Evolutionary conservation across 2,113 vertebrate genomes (phyloP).

Genomic region (Perca fluviatilis): DNA sequence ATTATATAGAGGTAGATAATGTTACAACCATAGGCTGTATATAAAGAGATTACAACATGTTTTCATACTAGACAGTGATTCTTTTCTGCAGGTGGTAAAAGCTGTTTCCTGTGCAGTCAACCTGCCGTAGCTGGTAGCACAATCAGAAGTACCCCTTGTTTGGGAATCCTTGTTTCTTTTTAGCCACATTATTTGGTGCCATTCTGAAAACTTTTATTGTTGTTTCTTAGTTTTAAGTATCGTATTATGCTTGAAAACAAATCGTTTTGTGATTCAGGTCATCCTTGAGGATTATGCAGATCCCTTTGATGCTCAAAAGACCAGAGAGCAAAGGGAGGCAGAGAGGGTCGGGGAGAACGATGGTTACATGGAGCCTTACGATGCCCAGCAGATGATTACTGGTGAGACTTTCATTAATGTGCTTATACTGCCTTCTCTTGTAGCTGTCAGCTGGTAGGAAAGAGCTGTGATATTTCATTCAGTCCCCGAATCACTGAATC

Average conservation of each 20-base stretch:
- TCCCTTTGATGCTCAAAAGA: conserved; percentile 90
- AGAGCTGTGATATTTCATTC: neutral
- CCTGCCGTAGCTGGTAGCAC: neutral
- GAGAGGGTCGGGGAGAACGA: conserved; percentile 91
- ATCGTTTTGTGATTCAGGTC: conserved; percentile 73
- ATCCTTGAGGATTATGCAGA: conserved; percentile 93
- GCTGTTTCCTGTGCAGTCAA: neutral
- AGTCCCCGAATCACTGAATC: neutral
- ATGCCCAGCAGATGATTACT: conserved; percentile 94
- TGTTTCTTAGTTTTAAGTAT: neutral
- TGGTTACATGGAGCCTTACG: conserved; percentile 94
- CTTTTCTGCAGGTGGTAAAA: neutral
- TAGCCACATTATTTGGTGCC: neutral
- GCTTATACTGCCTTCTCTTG: neutral
- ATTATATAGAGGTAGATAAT: neutral
- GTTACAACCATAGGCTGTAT: neutral
- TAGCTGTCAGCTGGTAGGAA: neutral
- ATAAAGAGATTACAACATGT: too few relatives aligned
- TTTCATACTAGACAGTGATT: too few relatives aligned
- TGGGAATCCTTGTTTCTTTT: neutral
- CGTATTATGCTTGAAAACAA: neutral
- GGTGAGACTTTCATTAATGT: conserved; percentile 67
- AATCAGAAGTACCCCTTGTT: neutral
- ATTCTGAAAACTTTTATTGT: neutral
- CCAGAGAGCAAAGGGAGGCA: conserved; percentile 88